phyloP scores from a whole-genome alignment of 92 coral and sea anemone species.

The Palythoa caribaeorum region DNA sequence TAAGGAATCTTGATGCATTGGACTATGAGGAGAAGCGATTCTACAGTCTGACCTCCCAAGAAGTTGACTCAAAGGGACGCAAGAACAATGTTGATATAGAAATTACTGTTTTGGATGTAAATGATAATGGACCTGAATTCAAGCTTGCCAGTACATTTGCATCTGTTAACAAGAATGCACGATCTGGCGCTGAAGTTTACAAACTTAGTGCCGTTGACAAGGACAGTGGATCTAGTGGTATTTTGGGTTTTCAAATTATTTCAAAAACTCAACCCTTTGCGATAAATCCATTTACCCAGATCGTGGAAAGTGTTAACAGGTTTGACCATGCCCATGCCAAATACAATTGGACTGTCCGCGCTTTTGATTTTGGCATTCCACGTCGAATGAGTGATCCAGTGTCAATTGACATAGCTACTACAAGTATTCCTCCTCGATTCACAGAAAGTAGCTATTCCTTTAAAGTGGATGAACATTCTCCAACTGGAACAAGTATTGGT shows the following conservation, averaged over 20 bases:
- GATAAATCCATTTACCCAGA: constrained; percentile 76
- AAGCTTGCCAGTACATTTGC: constrained; percentile 74
- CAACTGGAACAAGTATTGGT: constrained; percentile 74
- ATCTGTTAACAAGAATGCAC: constrained; percentile 81
- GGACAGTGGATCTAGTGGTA: constrained; percentile 85
- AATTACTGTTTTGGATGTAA: constrained; percentile 85
- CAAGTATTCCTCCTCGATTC: constrained; percentile 84
- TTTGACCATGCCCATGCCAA: constrained; percentile 56
- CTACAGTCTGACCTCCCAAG: constrained; percentile 80
- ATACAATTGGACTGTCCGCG: constrained; percentile 65
- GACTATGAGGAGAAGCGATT: constrained; percentile 85
- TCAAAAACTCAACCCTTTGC: constrained; percentile 65
- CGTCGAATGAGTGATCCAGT: constrained; percentile 66
- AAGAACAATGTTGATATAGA: constrained; percentile 79
- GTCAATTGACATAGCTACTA: constrained; percentile 78
- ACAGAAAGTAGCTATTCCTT: constrained; percentile 73
- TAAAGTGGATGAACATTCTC: constrained; percentile 75
- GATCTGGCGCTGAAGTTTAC: constrained; percentile 87
- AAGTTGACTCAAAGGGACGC: constrained; percentile 73
- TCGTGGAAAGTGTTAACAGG: constrained; percentile 72
- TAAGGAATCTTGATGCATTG: constrained; percentile 60
- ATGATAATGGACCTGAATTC: constrained; percentile 87
- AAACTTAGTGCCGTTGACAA: constrained; percentile 86
- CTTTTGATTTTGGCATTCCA: constrained; percentile 91
- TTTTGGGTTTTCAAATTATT: constrained; percentile 74